A percentile compares a stretch with the other conserved stretches of the same genome.
Evolutionary conservation across 2,113 vertebrate genomes (phyloP).

Genomic region (Zingel zingel): DNA sequence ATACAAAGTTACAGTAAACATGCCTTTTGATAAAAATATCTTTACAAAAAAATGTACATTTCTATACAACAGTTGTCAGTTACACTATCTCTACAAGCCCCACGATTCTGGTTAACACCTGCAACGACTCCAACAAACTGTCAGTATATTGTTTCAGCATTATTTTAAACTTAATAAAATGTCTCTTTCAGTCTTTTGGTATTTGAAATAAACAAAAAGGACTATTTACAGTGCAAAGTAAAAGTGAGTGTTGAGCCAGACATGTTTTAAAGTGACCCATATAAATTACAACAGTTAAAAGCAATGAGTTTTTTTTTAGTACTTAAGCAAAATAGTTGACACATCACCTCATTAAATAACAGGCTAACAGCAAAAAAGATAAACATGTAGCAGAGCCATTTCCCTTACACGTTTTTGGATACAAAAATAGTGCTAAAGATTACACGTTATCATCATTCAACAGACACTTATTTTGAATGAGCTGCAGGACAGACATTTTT

Average conservation of each 20-base stretch:
- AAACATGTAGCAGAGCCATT: slow-evolving; percentile 71
- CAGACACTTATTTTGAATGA: slow-evolving; percentile 59
- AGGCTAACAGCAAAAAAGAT: slow-evolving; percentile 63
- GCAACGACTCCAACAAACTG: slow-evolving; percentile 62
- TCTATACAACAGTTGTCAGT: slow-evolving; percentile 82
- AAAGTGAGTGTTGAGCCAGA: slow-evolving; percentile 43
- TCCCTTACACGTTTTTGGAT: slow-evolving; percentile 63
- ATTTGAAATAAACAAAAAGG: slow-evolving; percentile 52
- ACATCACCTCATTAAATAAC: slow-evolving; percentile 74
- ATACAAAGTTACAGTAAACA: slow-evolving; percentile 85
- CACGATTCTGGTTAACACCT: slow-evolving; percentile 51
- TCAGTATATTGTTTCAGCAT: slow-evolving; percentile 45
- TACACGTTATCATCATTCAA: slow-evolving; percentile 69
- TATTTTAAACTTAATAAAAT: slow-evolving; percentile 31
- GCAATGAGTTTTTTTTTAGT: slow-evolving; percentile 28
- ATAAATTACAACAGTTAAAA: slow-evolving; percentile 70
- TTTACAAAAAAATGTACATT: slow-evolving; percentile 88
- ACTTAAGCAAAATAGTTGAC: slow-evolving; percentile 63
- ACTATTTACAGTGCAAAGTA: slow-evolving; percentile 61
- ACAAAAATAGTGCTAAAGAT: slow-evolving; percentile 84
- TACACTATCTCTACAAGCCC: slow-evolving; percentile 57
- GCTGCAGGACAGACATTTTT: slow-evolving; percentile 40
- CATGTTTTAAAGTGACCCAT: slow-evolving; percentile 47
- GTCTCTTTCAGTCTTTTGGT: slow-evolving; percentile 15
- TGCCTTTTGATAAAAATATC: slow-evolving; percentile 87